phyloP scores from a whole-genome alignment of 2,113 vertebrate species.

The Leiothrix lutea region DNA sequence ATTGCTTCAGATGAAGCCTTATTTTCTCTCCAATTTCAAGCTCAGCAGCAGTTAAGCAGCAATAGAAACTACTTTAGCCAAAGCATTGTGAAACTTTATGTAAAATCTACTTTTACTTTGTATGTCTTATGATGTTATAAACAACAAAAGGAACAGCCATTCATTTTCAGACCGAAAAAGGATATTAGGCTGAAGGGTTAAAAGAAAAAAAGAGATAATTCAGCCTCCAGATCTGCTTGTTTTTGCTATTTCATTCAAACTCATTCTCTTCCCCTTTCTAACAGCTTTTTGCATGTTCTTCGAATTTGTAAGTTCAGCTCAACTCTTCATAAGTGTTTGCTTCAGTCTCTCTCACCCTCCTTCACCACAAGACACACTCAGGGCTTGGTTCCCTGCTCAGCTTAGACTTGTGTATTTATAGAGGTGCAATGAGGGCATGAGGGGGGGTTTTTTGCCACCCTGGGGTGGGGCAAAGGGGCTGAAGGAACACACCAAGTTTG shows the following conservation, averaged over 20 bases:
- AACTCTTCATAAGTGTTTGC: neutral
- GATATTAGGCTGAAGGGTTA: neutral
- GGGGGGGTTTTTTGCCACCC: neutral
- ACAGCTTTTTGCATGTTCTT: fast-evolving
- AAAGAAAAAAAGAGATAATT: neutral
- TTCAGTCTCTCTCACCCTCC: neutral
- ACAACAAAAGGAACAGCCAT: neutral
- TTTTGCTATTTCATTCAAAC: neutral
- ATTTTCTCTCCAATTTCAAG: neutral
- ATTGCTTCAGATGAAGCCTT: conserved; percentile 5
- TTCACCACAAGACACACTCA: neutral
- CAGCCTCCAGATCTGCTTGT: neutral
- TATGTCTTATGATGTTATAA: neutral
- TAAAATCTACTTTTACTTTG: neutral
- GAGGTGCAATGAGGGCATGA: fast-evolving
- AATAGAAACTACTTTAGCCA: neutral
- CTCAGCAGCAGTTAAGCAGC: neutral
- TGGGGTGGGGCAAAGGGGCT: neutral
- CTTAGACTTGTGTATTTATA: neutral
- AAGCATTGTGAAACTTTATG: neutral
- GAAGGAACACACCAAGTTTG: neutral
- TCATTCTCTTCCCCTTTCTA: neutral
- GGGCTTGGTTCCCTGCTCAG: neutral
- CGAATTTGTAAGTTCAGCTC: neutral
- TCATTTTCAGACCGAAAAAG: neutral